Percentiles rank a stretch among this genome's conserved stretches.
Conservation (phyloP, 35 echinoderm and acorn worm genomes). For the Lytechinus pictus region DNA sequence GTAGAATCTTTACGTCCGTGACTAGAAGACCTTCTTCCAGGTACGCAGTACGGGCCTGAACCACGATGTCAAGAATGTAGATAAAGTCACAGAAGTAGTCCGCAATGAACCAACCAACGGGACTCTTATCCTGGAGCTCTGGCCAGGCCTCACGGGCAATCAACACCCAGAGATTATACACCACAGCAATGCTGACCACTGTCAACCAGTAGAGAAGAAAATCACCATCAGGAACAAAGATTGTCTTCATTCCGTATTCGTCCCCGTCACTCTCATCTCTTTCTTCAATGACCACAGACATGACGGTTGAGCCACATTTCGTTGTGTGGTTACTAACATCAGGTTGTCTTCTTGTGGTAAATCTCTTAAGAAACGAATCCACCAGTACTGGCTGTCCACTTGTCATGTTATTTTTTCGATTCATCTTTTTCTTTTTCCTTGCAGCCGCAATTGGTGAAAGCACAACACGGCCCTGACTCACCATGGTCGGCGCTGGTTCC, state of each 20-base stretch:
- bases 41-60: constrained; percentile 76
- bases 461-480: background rate
- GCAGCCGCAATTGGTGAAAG: background rate
- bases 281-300: background rate
- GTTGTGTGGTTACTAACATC: background rate
- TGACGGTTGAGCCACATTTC: constrained; percentile 2
- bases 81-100: constrained; percentile 84
- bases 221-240: constrained; percentile 68
- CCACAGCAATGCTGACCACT: constrained; percentile 69
- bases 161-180: constrained; percentile 85
- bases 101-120: constrained; percentile 60
- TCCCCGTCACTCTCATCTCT: background rate
- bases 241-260: constrained; percentile 34
- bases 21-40: constrained; percentile 82
- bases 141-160: constrained; percentile 74
- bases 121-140: constrained; percentile 24
- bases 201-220: constrained; percentile 84
- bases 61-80: constrained; percentile 78
- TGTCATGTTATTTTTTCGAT: background rate
- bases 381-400: background rate
- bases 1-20: constrained; percentile 55
- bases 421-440: background rate
- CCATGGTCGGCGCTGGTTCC: background rate
- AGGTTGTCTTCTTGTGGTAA: constrained; percentile 33
- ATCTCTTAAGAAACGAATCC: constrained; percentile 64